Evolutionary conservation across 2,888 invertebrate genomes (phyloP).

Genomic region (Aspidiotus rigidus): DNA sequence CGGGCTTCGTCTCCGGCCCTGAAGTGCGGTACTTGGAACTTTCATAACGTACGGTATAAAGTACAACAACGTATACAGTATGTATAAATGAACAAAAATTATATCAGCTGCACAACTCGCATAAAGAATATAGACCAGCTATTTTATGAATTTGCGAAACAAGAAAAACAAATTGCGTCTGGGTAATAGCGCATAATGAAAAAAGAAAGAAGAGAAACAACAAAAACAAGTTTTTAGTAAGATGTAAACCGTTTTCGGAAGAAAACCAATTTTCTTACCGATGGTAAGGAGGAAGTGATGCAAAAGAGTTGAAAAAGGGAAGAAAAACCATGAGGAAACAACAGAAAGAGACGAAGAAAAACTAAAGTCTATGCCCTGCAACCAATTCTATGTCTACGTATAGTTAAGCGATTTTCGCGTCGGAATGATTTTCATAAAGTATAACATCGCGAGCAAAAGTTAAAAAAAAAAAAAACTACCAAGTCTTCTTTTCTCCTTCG

Average conservation of each 20-base stretch:
- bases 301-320: too few species aligned
- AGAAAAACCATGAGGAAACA: background rate
- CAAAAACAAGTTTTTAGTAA: conserved; percentile 15
- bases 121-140: conserved; percentile 14
- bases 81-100: conserved; percentile 28
- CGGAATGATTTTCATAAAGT: conserved; percentile 32
- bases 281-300: background rate
- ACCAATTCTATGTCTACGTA: conserved; percentile 33
- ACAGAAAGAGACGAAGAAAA: background rate
- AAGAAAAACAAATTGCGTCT: conserved; percentile 29
- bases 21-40: too few species aligned
- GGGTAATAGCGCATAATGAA: conserved; percentile 11
- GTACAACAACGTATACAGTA: background rate
- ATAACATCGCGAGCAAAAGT: conserved; percentile 19
- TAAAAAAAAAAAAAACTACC: conserved; percentile 11
- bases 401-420: conserved; percentile 33
- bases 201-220: conserved; percentile 5
- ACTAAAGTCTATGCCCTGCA: conserved; percentile 29
- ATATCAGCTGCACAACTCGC: background rate
- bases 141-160: conserved; percentile 30
- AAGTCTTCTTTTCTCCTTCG: conserved; percentile 5
- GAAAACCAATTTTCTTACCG: conserved; percentile 32
- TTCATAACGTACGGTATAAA: too few species aligned
- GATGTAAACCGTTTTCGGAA: conserved; percentile 28
- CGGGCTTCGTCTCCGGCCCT: too few species aligned